Evolutionary conservation across 2,113 vertebrate genomes (phyloP), one percentile per base, ranked within the genome.

Genomic region (Oxyruncus cristatus): DNA sequence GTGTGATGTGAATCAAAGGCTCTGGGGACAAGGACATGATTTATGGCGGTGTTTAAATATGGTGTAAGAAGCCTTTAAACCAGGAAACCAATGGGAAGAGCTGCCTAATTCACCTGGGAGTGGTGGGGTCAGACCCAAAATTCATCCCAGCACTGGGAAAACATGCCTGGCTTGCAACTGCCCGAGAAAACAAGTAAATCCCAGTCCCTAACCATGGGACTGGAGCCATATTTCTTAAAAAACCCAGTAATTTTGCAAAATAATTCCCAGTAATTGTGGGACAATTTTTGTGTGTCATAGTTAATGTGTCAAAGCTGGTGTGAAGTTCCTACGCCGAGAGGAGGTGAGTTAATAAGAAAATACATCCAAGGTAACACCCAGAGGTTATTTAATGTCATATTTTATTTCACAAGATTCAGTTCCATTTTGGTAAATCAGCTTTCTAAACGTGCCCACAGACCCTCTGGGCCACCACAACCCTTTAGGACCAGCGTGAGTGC

Each of bases 371-470:
- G 35, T 58, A 53, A 20, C 32, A 68, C 17, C n/a, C 73, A 66
- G 33, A 23, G 42, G 26, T 30, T 65, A 50, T 59, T 71, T 63
- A 14, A 77, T 39, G 23, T 7, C 44, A 37, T 61, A 42, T 70
- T 94, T 93, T 91, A 91, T 77, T 89, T 53, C 92, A 72, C 18
- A 47, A 84, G 81, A 80, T 88, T 83, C 52, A 62, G 62, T 79
- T 89, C 79, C 46, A 46, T 75, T 68, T 86, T 76, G 44, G 35
- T 22, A 68, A 86, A 82, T 3, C 33, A 53, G 88, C 70, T 59
- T 73, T 74, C 59, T 39, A 85, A 88, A 75, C 6, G 7, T 72
- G 44, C 30, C 22, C 41, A 44, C 27, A 14, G 41, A 42, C 3
- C 66, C 81, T 35, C 63, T 26, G 68, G 85, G 81, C 49, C 68